Evolutionary conservation across 2,888 invertebrate species (phyloP), one percentile per base, ranked within the genome.

Genomic region (Melieria omissa): DNA sequence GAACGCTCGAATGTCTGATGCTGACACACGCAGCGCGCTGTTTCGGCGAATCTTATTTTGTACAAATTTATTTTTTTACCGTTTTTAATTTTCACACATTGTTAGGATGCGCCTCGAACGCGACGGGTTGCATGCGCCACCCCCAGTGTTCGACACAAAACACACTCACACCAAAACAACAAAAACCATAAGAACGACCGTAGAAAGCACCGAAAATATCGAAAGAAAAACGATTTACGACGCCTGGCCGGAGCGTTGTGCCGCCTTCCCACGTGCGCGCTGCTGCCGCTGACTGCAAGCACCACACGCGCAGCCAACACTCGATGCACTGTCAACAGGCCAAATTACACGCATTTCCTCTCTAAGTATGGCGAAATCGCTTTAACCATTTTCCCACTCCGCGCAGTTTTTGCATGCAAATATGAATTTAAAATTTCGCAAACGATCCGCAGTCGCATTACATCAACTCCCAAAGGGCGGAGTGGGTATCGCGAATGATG

Each of bases 61-160:
- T n/a, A 54, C 44, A 55, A 29, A 58, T 44, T 4, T 41, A 41
- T 8, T 10, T 14, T 9, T 3, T 16, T 52, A 29, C 49, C 14
- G 46, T 58, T 54, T 66, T 58, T 66, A 81, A 82, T 82, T 82
- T 83, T 84, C 83, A 84, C 84, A 83, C 84, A 83, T 82, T 81
- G 79, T 82, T 82, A 77, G 78, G 76, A 81, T 79, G 80, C 78
- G 79, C 78, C 77, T 80, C 73, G 77, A 78, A 76, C 81, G 76
- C 81, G 75, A 78, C 83, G 78, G 82, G 82, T 46, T 8, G 57
- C 6, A 54, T 46, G 12, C 10, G 7, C 7, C 68, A 42, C 42
- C 52, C 7, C 42, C 29, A 42, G 10, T 9, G 12, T 0, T 52
- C 52, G 29, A 3, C 29, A 1, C 29, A 29, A 29, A 29, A 29